These are phyloP conservation scores for Chromoteleia sp. DNA, from an alignment of 2,888 invertebrate species.

Conservation along the genomic window DNA sequence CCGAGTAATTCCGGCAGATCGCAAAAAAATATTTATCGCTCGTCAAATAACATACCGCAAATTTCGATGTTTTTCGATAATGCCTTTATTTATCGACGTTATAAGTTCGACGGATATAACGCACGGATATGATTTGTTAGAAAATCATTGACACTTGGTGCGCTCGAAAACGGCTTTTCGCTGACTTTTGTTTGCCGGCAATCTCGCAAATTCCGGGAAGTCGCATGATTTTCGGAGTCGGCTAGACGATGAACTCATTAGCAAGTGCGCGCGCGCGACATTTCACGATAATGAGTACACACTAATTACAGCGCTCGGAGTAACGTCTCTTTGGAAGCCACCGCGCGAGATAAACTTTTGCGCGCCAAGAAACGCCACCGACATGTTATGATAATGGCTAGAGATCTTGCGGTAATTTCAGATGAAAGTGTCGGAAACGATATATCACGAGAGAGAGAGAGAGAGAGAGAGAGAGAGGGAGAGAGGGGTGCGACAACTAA, in stretches of 20 bases:
- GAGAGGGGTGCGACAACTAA: slow-evolving; percentile 46
- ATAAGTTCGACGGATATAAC: too few relatives aligned
- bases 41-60: not conserved
- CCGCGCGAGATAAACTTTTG: slow-evolving; percentile 64
- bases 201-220: slow-evolving; percentile 29
- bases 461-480: too few relatives aligned
- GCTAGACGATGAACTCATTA: slow-evolving; percentile 62
- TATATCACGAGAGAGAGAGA: slow-evolving; percentile 45
- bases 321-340: slow-evolving; percentile 63
- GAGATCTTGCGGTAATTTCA: slow-evolving; percentile 68
- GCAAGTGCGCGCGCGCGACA: slow-evolving; percentile 56
- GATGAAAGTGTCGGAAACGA: slow-evolving; percentile 67
- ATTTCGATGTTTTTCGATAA: not conserved
- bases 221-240: slow-evolving; percentile 31
- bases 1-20: slow-evolving; percentile 5
- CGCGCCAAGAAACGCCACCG: slow-evolving; percentile 60
- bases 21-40: not conserved
- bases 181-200: slow-evolving; percentile 25
- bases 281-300: slow-evolving; percentile 66
- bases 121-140: too few relatives aligned
- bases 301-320: slow-evolving; percentile 65
- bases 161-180: slow-evolving; percentile 15
- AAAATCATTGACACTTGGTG: not conserved
- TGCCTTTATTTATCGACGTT: too few relatives aligned
- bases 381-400: slow-evolving; percentile 68